Evolutionary conservation across 1,140 invertebrate species (phyloP), one percentile per base, ranked within the genome.

Genomic region (Scaptomyza pallida): DNA sequence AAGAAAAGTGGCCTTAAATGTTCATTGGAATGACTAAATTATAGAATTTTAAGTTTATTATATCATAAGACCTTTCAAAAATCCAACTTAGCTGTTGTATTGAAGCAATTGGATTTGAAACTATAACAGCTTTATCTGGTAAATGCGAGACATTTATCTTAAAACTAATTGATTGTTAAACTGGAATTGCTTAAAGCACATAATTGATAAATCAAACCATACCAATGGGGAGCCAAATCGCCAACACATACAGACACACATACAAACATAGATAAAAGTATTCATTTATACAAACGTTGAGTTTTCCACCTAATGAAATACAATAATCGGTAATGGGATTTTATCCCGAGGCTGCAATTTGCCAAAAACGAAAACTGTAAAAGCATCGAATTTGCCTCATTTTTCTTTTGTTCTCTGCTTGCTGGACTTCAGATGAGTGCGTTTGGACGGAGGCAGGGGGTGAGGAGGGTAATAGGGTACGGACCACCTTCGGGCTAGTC

Each of bases 291-390:
- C 10, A 35, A 35, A 35, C 33, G 3, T 12, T 35, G 12, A 37
- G 33, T 37, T 17, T 16, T 43, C 9, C 52, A 55, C 13, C 21
- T 55, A 55, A 55, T 55, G 52, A 55, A 55, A 55, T 55, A 55
- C 52, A 23, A 43, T 43, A 43, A 55, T 55, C 19, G 37, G 37
- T 40, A 55, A 43, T 55, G 37, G 52, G 37, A 43, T 43, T 55
- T 43, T 26, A 43, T 13, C 52, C 37, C 3, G 13, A 13, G 52
- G 37, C 52, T 43, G 52, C 52, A 55, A 55, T 55, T 43, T 43
- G 13, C 52, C 52, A 55, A 21, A 55, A 21, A 30, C 26, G 33
- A 37, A 19, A 37, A 52, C 19, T 52, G 33, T 17, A 40, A 40
- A 55, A 55, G 37, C 52, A 26, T 23, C 12, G 37, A 41, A 16